phyloP scores from a whole-genome alignment of 2,888 invertebrate genomes.

The Deroplatys truncata region DNA sequence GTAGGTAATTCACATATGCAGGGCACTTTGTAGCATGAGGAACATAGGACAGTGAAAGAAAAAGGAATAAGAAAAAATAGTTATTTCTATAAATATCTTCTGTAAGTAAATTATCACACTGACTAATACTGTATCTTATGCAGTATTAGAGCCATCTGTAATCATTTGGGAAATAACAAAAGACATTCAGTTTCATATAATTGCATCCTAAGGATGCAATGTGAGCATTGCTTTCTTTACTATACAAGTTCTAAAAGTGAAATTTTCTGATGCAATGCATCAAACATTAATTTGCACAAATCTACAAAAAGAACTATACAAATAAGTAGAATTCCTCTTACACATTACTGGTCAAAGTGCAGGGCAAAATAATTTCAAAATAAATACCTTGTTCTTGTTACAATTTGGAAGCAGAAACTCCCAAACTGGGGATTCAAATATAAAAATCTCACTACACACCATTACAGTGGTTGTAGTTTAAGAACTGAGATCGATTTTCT shows the following conservation, averaged over 20 bases:
- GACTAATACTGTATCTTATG: background rate
- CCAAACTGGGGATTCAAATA: background rate
- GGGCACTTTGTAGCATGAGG: background rate
- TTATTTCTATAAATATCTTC: background rate
- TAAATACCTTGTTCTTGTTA: background rate
- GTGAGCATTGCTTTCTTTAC: background rate
- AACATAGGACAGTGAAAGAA: background rate
- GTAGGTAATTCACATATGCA: background rate
- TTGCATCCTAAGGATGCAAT: background rate
- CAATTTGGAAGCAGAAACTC: background rate
- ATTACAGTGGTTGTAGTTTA: background rate
- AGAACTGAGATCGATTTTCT: background rate
- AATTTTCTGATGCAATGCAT: background rate
- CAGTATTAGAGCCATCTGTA: background rate
- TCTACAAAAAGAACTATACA: background rate
- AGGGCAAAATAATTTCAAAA: background rate
- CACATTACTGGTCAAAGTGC: background rate
- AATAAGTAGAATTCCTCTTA: background rate
- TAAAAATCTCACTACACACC: background rate
- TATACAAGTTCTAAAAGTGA: background rate
- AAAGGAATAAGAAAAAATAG: background rate
- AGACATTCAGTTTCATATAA: background rate
- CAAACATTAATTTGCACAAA: background rate
- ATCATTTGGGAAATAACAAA: background rate
- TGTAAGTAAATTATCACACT: slow-evolving; percentile 1